Conservation (phyloP, 2,113 vertebrate genomes). For the Cranoglanis bouderius region DNA sequence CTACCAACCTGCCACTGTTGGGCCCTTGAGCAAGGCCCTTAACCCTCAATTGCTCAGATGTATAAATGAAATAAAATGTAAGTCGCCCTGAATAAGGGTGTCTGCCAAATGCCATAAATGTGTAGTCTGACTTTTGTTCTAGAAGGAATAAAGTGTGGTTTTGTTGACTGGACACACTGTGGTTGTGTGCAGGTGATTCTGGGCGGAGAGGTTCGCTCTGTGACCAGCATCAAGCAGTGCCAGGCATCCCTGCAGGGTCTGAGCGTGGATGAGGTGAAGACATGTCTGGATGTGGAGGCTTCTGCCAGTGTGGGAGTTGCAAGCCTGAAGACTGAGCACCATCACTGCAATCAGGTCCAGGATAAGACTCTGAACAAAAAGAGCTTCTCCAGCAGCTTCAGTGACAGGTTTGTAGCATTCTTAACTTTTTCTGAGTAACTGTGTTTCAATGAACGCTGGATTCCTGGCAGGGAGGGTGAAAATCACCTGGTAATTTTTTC, state of each 20-base stretch:
- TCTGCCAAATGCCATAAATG: no score
- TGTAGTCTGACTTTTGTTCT: background rate
- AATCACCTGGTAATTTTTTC: background rate
- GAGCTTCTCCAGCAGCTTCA: constrained; percentile 75
- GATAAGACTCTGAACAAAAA: constrained; percentile 55
- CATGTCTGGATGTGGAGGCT: constrained; percentile 76
- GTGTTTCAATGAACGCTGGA: background rate
- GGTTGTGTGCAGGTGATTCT: constrained; percentile 65
- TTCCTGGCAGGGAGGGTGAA: background rate
- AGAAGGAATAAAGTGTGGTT: background rate
- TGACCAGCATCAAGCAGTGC: constrained; percentile 81
- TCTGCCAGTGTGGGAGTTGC: constrained; percentile 45
- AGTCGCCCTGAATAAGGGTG: no score
- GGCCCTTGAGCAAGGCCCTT: no score
- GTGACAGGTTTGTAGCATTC: constrained; percentile 54
- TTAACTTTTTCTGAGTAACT: background rate
- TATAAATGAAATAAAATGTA: no score
- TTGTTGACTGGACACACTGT: background rate
- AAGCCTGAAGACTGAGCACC: constrained; percentile 41
- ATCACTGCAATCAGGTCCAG: constrained; percentile 65
- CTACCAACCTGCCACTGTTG: no score
- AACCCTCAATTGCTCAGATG: no score
- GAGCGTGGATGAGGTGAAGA: constrained; percentile 67
- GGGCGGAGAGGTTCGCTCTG: constrained; percentile 72
- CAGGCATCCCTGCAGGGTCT: constrained; percentile 72